phyloP scores from a whole-genome alignment of 2,113 vertebrate genomes.

The Hypomesus transpacificus region DNA sequence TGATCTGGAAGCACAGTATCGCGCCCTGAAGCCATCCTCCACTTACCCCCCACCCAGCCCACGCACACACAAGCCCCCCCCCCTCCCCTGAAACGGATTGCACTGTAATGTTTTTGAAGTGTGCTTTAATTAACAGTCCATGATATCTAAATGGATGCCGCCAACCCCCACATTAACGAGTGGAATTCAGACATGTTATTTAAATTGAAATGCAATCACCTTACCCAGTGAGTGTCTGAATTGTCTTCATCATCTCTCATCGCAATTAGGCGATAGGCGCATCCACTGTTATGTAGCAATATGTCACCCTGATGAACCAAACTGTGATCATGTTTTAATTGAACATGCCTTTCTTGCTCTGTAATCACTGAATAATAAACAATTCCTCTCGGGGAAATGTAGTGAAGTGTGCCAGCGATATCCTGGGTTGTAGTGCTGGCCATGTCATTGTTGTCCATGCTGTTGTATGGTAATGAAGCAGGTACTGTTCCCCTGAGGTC shows the following conservation, averaged over 20 bases:
- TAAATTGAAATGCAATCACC: constrained; percentile 32
- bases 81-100: constrained; percentile 46
- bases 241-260: constrained; percentile 14
- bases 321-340: constrained; percentile 35
- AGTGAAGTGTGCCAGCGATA: not conserved
- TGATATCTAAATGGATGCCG: constrained; percentile 34
- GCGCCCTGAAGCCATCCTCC: no score
- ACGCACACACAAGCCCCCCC: not conserved
- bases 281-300: constrained; percentile 5
- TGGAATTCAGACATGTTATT: constrained; percentile 20
- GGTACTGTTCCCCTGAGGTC: no score
- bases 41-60: no score
- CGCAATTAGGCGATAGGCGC: constrained; percentile 21
- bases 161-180: constrained; percentile 24
- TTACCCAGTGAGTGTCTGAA: constrained; percentile 1
- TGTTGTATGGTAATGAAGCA: no score
- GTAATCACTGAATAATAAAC: constrained; percentile 19
- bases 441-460: no score
- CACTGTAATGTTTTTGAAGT: constrained; percentile 51
- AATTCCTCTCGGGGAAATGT: constrained; percentile 5
- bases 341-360: constrained; percentile 19
- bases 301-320: constrained; percentile 26
- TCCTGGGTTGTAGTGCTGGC: not conserved
- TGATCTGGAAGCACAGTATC: no score
- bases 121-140: constrained; percentile 59